Percentiles rank a stretch among this genome's conserved stretches.
Evolutionary conservation across 2,888 invertebrate species (phyloP).

Genomic region (Limulus polyphemus): DNA sequence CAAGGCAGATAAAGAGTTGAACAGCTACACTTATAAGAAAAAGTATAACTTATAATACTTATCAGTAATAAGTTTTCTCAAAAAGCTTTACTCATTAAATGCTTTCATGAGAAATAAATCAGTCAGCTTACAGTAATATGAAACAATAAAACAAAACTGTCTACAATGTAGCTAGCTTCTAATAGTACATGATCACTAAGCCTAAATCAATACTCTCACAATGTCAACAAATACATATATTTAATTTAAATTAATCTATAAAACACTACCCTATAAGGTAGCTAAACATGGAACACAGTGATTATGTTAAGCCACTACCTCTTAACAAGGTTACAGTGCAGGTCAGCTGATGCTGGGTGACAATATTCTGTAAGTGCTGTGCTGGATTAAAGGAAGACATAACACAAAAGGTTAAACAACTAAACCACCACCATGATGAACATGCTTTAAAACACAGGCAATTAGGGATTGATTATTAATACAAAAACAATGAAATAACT

Average conservation of each 20-base stretch:
- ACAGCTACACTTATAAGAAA: too few relatives aligned
- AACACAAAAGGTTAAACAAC: slow-evolving; percentile 2
- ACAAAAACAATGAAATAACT: background rate
- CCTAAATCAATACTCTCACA: too few relatives aligned
- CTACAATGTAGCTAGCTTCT: too few relatives aligned
- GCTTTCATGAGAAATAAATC: too few relatives aligned
- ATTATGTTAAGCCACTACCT: slow-evolving; percentile 4
- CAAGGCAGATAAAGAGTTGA: too few relatives aligned
- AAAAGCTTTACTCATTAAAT: too few relatives aligned
- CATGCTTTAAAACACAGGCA: slow-evolving; percentile 2
- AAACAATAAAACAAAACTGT: too few relatives aligned
- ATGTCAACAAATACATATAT: too few relatives aligned
- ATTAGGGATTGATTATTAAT: background rate
- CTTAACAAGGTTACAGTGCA: slow-evolving; percentile 5
- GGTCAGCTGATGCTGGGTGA: slow-evolving; percentile 3
- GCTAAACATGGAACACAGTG: slow-evolving; percentile 5
- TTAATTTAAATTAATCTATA: background rate
- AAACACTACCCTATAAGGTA: background rate
- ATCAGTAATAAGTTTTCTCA: too few relatives aligned
- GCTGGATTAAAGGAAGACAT: background rate
- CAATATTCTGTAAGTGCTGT: background rate
- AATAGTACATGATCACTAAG: too few relatives aligned
- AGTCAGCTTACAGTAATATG: too few relatives aligned
- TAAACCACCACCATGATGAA: background rate
- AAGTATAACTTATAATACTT: too few relatives aligned